Percentiles rank a stretch among this genome's conserved stretches.
Evolutionary conservation across 2,888 invertebrate species (phyloP).

Genomic region (Drosophila conformis): DNA sequence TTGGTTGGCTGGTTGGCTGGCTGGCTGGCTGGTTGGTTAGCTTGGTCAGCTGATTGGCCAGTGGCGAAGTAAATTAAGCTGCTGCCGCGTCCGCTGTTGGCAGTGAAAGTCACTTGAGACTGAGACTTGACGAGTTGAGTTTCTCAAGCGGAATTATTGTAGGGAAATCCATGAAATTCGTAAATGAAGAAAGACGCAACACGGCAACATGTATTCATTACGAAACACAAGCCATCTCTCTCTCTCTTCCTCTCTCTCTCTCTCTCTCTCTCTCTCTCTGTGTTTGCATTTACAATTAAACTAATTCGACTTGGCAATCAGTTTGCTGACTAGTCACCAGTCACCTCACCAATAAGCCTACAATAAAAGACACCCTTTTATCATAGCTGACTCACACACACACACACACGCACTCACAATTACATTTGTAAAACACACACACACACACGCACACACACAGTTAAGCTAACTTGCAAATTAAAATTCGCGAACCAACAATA

Average conservation of each 20-base stretch:
- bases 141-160: constrained; percentile 73
- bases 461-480: constrained; percentile 60
- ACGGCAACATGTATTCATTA: constrained; percentile 54
- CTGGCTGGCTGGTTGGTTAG: constrained; percentile 2
- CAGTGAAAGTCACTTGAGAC: constrained; percentile 63
- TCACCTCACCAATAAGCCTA: constrained; percentile 38
- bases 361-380: constrained; percentile 53
- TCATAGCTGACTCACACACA: constrained; percentile 46
- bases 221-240: constrained; percentile 51
- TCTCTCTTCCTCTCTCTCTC: constrained; percentile 10
- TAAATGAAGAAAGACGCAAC: constrained; percentile 73
- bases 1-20: constrained; percentile 12
- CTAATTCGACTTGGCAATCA: constrained; percentile 75
- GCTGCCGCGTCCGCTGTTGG: constrained; percentile 48
- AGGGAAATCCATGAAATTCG: constrained; percentile 82
- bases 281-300: constrained; percentile 74
- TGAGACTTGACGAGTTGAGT: constrained; percentile 34
- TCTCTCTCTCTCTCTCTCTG: neutral
- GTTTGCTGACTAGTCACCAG: constrained; percentile 53
- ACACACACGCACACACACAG: constrained; percentile 23
- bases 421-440: neutral
- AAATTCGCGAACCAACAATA: constrained; percentile 68
- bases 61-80: constrained; percentile 57
- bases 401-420: constrained; percentile 15
- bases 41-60: constrained; percentile 46